Evolutionary conservation across 2,888 invertebrate genomes (phyloP), one percentile per base, ranked within the genome.

Genomic region (Coelinius sp.): DNA sequence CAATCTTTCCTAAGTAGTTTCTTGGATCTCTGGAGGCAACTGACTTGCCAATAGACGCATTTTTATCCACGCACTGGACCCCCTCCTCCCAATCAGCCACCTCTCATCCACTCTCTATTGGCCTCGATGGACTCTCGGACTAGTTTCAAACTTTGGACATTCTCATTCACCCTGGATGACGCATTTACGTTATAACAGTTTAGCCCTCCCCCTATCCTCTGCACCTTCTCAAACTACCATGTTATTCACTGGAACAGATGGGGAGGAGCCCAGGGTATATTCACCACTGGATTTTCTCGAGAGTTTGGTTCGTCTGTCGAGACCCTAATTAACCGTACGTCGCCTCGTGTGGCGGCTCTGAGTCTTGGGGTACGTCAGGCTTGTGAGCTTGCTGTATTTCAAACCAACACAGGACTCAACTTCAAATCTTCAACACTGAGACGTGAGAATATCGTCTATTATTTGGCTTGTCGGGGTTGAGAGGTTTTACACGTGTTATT

Each of bases 251-350:
- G 59, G 59, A 59, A 59, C 59, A 56, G 59, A 59, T 31, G 53
- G 53, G 25, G 24, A 20, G 22, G 49, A 14, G 1, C 17, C 1
- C 4, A 22, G 53, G 24, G 53, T 53, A 25, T 35, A 59, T 31
- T 59, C 59, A 31, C 17, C 70, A 10, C 41, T 59, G 59, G 49
- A 5, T 63, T 59, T 66, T 35, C 70, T 70, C 70, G 24, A 41
- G 63, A 63, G 63, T 38, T n/a, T 63, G 24, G 63, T 22, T 63
- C 41, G 22, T 44, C 63, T 63, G 71, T 49, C 74, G 76, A 78
- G 76, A 78, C 79, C 76, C 79, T 82, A 82, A 82, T 82, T 82
- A 81, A 81, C 81, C 78, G 77, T 78, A 78, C 80, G 78, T 79
- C 82, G 78, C 75, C 72, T 76, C 71, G 64, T 56, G 70, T 64